Base-by-base conservation (phyloP, 2,797 vertebrate species). In the Bovichtus diacanthus region DNA sequence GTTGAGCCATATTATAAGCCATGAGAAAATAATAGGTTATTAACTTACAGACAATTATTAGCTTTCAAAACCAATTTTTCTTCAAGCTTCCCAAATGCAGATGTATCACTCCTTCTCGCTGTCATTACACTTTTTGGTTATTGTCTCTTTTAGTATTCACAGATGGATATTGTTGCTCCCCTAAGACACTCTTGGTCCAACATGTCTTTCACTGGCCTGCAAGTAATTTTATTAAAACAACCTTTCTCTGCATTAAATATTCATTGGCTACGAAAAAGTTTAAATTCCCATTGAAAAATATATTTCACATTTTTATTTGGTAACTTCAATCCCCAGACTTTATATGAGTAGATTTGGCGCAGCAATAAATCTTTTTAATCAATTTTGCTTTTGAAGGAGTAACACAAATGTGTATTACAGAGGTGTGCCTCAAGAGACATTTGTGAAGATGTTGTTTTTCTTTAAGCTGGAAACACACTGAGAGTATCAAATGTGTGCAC, bases 181-280 rank as follows among this genome's bases (percentile, higher is more conserved):
- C 31, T 4, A 84, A 90, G 84, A 86, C 76, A 81, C 29, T 74
- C 18, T 68, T 59, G 73, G 72, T 84, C 72, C 77, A 82, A 72
- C 78, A 72, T 86, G 73, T 77, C 84, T 87, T 88, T 87, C 70
- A 87, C 78, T 85, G 84, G 74, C 71, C 80, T 78, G 62, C 63
- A 56, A 54, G 75, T 50, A 60, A 53, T 87, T 85, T 88, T 84
- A 90, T 80, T 87, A 87, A 88, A 91, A 80, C 53, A 82, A 74
- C 81, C 70, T 83, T 84, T 84, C 39, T 80, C 62, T 25, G 39
- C 58, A 83, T 91, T 87, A 88, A 85, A 89, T 77, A 90, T 90
- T 79, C 62, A 89, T 87, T 70, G 56, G 55, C 31, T 34, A 23
- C 81, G 44, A 74, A 62, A 31, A 81, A 58, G 39, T 74, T 82